A percentile compares a stretch with the other conserved stretches of the same genome.
phyloP scores from a whole-genome alignment of 2,888 invertebrate species.

The Margaritifera margaritifera region DNA sequence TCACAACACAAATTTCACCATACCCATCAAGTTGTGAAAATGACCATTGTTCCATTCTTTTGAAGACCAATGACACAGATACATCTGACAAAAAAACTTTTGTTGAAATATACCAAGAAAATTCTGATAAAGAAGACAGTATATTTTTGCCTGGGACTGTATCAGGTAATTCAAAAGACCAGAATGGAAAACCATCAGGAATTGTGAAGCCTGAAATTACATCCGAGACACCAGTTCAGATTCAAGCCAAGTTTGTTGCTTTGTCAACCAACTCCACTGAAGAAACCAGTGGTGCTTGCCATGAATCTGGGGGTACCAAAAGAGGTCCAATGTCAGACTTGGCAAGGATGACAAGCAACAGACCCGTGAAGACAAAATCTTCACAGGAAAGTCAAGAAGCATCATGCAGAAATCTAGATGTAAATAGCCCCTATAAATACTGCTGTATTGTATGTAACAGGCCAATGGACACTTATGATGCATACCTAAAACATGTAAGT shows the following conservation, averaged over 20 bases:
- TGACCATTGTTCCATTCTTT: too few relatives aligned
- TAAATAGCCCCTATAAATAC: constrained; percentile 16
- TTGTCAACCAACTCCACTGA: not conserved
- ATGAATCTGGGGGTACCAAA: constrained; percentile 4
- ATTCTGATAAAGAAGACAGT: too few relatives aligned
- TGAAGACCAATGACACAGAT: too few relatives aligned
- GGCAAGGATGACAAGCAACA: constrained; percentile 30
- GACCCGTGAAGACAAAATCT: constrained; percentile 9
- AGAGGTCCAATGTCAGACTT: constrained; percentile 26
- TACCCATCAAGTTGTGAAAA: too few relatives aligned
- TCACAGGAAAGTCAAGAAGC: constrained; percentile 1
- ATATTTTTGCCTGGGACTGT: not conserved
- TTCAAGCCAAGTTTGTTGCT: constrained; percentile 10
- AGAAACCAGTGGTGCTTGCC: not conserved
- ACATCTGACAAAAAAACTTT: too few relatives aligned
- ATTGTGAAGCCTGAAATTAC: constrained; percentile 1
- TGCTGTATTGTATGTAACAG: constrained; percentile 47
- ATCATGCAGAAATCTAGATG: not conserved
- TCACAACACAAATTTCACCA: too few relatives aligned
- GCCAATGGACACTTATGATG: constrained; percentile 51
- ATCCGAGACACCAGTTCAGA: constrained; percentile 11
- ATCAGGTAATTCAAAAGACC: not conserved
- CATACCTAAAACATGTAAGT: constrained; percentile 44
- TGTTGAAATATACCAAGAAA: too few relatives aligned
- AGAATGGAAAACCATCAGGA: not conserved